Conservation (phyloP, 2,113 vertebrate genomes). For the Suricata suricatta region DNA sequence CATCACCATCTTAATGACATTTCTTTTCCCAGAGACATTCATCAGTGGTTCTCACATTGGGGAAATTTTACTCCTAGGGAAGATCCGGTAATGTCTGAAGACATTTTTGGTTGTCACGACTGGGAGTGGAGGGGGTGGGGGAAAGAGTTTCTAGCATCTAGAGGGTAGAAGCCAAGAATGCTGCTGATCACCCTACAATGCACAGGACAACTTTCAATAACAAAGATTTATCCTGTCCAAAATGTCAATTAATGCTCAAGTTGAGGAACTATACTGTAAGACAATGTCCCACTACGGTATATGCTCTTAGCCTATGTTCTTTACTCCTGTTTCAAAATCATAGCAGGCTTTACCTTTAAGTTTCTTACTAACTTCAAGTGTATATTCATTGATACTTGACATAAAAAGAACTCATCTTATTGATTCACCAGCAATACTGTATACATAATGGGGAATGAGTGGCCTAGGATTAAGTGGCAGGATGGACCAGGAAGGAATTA, state of each 20-base stretch:
- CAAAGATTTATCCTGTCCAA: background rate
- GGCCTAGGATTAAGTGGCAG: background rate
- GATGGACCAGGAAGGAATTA: background rate
- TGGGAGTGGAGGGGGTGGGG: background rate
- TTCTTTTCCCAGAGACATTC: background rate
- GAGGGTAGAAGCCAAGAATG: background rate
- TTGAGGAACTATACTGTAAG: background rate
- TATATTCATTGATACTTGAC: background rate
- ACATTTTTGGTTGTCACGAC: background rate
- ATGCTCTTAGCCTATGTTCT: background rate
- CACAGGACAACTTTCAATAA: background rate
- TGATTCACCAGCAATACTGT: background rate
- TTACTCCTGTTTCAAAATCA: slow-evolving; percentile 40
- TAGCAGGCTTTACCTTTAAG: background rate
- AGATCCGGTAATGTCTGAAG: background rate
- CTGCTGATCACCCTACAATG: background rate
- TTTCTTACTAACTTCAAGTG: slow-evolving; percentile 18
- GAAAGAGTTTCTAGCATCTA: background rate
- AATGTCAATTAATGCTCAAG: background rate
- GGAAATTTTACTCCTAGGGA: background rate
- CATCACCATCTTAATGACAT: background rate
- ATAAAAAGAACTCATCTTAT: slow-evolving; percentile 17
- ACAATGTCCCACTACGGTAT: background rate
- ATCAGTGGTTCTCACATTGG: slow-evolving; percentile 3
- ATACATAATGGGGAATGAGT: background rate